Evolutionary conservation across 2,797 vertebrate genomes (phyloP).

Genomic region (Miichthys miiuy): DNA sequence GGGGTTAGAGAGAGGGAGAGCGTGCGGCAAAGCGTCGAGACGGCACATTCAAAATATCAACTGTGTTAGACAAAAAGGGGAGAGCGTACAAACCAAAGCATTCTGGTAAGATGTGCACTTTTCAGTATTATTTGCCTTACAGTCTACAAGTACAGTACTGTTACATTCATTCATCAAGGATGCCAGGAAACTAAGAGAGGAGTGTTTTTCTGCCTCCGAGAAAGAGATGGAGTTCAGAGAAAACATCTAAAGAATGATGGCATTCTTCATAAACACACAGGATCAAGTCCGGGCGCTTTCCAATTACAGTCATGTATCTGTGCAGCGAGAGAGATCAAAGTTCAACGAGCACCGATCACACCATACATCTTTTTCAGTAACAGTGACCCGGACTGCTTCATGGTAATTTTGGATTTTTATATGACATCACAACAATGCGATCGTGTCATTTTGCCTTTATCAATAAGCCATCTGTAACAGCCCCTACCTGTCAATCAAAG

Average conservation of each 20-base stretch:
- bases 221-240: background rate
- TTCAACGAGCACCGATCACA: background rate
- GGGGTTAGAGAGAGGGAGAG: background rate
- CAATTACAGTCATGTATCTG: background rate
- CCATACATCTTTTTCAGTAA: background rate
- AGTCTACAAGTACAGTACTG: background rate
- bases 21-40: background rate
- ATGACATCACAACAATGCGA: too few species aligned
- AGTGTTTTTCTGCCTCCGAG: background rate
- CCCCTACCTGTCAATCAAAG: too few species aligned
- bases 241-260: background rate
- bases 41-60: background rate
- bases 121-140: background rate
- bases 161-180: background rate
- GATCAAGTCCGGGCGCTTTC: background rate
- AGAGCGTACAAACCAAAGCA: background rate
- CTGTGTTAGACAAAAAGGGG: background rate
- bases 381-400: too few species aligned
- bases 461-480: too few species aligned
- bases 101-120: background rate
- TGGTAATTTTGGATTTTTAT: too few species aligned
- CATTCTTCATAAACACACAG: background rate
- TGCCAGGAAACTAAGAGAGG: background rate
- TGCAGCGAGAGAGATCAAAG: background rate
- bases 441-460: too few species aligned